These are phyloP conservation scores for Magallana gigas DNA, from an alignment of 1,140 invertebrate genomes.

Conservation along the genomic window DNA sequence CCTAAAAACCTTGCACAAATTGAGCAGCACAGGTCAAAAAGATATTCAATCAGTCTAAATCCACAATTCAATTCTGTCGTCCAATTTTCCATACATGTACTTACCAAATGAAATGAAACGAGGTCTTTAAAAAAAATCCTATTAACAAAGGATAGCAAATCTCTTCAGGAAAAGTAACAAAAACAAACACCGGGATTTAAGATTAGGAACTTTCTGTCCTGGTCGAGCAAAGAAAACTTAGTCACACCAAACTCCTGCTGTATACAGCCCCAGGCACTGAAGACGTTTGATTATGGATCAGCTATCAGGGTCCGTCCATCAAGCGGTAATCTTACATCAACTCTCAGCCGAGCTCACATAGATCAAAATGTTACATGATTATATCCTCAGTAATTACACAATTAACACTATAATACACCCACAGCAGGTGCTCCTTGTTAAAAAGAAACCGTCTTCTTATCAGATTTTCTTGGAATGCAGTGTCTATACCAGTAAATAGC, in stretches of 20 bases:
- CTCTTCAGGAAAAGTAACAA: constrained; percentile 19
- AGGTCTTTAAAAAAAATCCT: neutral
- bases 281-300: constrained; percentile 22
- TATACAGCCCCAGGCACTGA: neutral
- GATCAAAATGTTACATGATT: neutral
- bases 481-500: too few species aligned
- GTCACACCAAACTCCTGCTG: neutral
- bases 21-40: neutral
- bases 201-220: constrained; percentile 33
- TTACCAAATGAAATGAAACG: constrained; percentile 5
- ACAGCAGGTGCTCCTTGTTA: neutral
- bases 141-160: constrained; percentile 2
- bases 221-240: neutral
- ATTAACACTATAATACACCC: neutral
- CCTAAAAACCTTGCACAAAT: neutral
- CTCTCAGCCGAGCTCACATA: neutral
- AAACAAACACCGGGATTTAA: constrained; percentile 29
- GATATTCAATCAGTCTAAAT: constrained; percentile 16
- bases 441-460: neutral
- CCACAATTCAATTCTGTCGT: neutral
- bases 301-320: neutral
- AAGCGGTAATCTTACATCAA: constrained; percentile 25
- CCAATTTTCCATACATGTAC: neutral
- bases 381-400: constrained; percentile 27
- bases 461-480: neutral